Evolutionary conservation across 1,140 invertebrate species (phyloP), one percentile per base, ranked within the genome.

Genomic region (Vanessa tameamea): DNA sequence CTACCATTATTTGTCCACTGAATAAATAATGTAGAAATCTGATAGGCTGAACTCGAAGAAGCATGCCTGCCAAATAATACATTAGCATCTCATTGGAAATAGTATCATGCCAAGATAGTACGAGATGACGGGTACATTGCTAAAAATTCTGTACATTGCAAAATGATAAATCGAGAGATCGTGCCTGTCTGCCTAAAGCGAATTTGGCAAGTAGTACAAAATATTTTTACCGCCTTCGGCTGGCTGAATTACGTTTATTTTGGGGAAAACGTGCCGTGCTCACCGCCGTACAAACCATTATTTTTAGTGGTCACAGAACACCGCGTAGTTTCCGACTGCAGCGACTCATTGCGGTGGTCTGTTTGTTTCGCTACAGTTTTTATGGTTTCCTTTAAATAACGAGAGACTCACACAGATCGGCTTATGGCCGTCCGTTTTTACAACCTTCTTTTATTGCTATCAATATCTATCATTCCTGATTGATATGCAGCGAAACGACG

Each of bases 371-470:
- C 70, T 84, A 79, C 72, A 77, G 75, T 84, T 87, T 86, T 88
- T 88, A 87, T 87, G 78, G 78, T 75, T 86, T 86, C 81, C 81
- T 79, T 79, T 85, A 85, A 89, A 90, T 83, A 87, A 86, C 63
- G 47, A 26, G 15, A 64, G 37, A 64, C 43, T 64, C 63, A 64
- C 61, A 47, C 43, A 64, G 63, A n/a, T 64, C 20, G 47, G 43
- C 47, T 64, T 64, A 64, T 48, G 12, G 63, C 47, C 26, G 63
- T 64, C 15, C 47, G 63, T 14, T 64, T 64, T 64, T 47, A 64
- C 26, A 13, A 61, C 1, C 57, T n/a, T 61, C 57, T 61, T 64
- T 64, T 64, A 64, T 64, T 64, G 63, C 43, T 64, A 64, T 64
- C 63, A 64, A 23, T 64, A 64, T 47, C 31, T 64, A 64, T 64